Conservation (phyloP, 1,140 invertebrate genomes). For the Drosophila nebulosa region DNA sequence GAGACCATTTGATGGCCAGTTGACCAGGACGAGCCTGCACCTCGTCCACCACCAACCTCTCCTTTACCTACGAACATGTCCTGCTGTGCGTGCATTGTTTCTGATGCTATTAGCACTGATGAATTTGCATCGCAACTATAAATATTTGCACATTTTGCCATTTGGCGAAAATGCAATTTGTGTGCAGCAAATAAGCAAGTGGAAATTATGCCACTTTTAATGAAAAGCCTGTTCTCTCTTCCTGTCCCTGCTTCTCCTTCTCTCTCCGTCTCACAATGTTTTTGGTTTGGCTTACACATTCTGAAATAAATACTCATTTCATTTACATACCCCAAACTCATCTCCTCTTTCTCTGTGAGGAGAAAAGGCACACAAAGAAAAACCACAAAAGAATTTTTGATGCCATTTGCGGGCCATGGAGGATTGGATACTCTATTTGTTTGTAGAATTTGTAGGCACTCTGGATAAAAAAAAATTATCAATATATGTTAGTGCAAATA, state of each 20-base stretch:
- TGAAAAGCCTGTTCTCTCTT: constrained; percentile 18
- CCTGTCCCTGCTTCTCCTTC: not conserved
- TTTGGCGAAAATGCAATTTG: constrained; percentile 45
- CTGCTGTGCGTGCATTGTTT: constrained; percentile 14
- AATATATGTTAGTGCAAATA: too few species aligned
- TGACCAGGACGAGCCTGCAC: not conserved
- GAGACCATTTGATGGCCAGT: not conserved
- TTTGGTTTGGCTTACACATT: constrained; percentile 1
- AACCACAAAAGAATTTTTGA: not conserved
- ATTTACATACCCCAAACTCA: constrained; percentile 33
- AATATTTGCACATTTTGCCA: constrained; percentile 65
- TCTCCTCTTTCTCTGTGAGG: not conserved
- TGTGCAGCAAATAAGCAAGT: constrained; percentile 3
- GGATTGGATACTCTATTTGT: not conserved
- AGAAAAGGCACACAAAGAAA: constrained; percentile 13
- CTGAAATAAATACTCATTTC: constrained; percentile 38
- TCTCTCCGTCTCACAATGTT: not conserved
- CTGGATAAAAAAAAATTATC: too few species aligned
- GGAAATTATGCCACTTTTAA: constrained; percentile 25
- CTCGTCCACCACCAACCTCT: not conserved
- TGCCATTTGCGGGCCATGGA: not conserved
- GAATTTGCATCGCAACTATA: constrained; percentile 59
- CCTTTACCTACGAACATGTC: too few species aligned
- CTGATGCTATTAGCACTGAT: constrained; percentile 54
- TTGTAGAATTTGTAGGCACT: not conserved